Percentiles rank a stretch among this genome's conserved stretches.
These are phyloP conservation scores for Drosophila borborema DNA, from an alignment of 2,888 invertebrate genomes.

Conservation along the genomic window DNA sequence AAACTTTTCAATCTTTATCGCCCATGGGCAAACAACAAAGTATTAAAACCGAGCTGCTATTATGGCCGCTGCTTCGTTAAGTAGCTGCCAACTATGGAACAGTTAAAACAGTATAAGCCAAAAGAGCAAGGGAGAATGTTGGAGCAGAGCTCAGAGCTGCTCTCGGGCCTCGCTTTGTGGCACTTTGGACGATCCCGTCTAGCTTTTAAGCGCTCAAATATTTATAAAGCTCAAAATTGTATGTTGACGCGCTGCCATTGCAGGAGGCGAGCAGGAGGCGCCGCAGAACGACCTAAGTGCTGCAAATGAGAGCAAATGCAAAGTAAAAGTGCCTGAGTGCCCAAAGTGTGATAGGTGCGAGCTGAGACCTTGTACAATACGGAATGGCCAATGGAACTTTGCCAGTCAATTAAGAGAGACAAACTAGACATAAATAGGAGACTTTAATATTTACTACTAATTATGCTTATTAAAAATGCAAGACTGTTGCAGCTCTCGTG, in stretches of 20 bases:
- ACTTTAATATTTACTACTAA: neutral
- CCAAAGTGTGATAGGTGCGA: slow-evolving; percentile 18
- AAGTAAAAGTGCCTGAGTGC: slow-evolving; percentile 45
- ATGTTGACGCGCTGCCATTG: slow-evolving; percentile 56
- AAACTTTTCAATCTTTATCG: slow-evolving; percentile 15
- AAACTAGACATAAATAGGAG: neutral
- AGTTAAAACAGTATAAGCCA: slow-evolving; percentile 19
- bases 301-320: slow-evolving; percentile 61
- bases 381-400: slow-evolving; percentile 4
- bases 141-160: slow-evolving; percentile 8
- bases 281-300: slow-evolving; percentile 50
- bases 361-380: slow-evolving; percentile 7
- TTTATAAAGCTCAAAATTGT: slow-evolving; percentile 68
- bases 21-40: slow-evolving; percentile 39
- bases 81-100: slow-evolving; percentile 29
- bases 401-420: neutral
- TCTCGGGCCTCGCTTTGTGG: slow-evolving; percentile 17
- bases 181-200: slow-evolving; percentile 30
- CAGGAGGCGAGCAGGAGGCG: slow-evolving; percentile 1
- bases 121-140: slow-evolving; percentile 37
- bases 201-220: slow-evolving; percentile 75
- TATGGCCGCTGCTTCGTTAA: slow-evolving; percentile 49
- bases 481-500: neutral
- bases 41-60: slow-evolving; percentile 51
- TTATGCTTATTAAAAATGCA: neutral